Conservation (phyloP, 2,797 vertebrate genomes). For the Malurus splendens region DNA sequence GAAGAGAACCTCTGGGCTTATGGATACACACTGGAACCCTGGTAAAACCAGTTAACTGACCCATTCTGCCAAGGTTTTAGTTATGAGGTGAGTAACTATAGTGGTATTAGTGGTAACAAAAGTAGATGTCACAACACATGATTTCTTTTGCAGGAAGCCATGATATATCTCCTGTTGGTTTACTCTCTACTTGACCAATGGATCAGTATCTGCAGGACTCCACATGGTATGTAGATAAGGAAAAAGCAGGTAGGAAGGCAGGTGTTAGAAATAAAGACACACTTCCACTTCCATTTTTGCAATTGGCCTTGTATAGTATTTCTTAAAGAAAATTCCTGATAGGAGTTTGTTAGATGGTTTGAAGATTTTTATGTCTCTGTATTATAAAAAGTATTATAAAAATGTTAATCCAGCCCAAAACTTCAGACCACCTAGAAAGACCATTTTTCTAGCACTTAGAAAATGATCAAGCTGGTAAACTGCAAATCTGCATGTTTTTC, state of each 20-base stretch:
- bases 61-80: background rate
- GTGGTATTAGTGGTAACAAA: background rate
- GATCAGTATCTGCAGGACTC: background rate
- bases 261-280: background rate
- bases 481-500: background rate
- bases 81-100: background rate
- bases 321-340: background rate
- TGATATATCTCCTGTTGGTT: background rate
- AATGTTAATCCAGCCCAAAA: background rate
- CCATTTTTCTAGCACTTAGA: background rate
- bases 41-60: background rate
- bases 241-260: background rate
- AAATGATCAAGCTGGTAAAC: background rate
- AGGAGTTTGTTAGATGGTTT: background rate
- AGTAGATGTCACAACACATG: background rate
- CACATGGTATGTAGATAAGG: background rate
- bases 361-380: background rate
- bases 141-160: background rate
- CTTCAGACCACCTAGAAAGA: background rate
- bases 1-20: background rate
- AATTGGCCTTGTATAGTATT: background rate
- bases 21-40: background rate
- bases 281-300: background rate
- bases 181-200: background rate
- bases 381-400: background rate